phyloP scores from a whole-genome alignment of 2,888 invertebrate species.

The Cenopis cana region DNA sequence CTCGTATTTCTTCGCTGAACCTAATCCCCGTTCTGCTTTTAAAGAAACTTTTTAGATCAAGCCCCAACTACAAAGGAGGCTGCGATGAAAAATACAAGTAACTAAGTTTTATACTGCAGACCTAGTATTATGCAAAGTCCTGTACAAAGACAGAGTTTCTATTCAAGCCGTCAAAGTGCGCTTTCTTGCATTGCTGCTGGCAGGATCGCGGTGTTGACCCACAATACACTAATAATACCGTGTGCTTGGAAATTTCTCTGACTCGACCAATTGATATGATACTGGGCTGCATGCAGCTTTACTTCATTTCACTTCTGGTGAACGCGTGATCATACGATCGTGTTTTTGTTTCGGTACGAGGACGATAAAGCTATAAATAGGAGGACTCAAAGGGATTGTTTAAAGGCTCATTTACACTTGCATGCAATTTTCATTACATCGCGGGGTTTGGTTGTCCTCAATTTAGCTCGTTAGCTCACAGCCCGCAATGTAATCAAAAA shows the following conservation, averaged over 20 bases:
- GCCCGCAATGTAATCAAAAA: no score
- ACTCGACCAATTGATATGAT: not conserved
- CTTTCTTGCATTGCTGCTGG: conserved; percentile 49
- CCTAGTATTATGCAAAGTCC: conserved; percentile 37
- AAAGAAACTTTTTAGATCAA: conserved; percentile 32
- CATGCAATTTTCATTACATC: no score
- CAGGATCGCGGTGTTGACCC: conserved; percentile 60
- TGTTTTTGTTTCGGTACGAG: no score
- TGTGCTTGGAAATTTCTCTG: not conserved
- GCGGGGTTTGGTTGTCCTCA: no score
- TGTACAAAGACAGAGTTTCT: conserved; percentile 35
- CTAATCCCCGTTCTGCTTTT: conserved; percentile 12
- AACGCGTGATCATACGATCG: no score
- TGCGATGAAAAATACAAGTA: conserved; percentile 34
- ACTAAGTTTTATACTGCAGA: conserved; percentile 26
- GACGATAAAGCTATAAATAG: no score
- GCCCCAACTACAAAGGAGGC: conserved; percentile 33
- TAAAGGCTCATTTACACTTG: no score
- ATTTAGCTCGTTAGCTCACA: no score
- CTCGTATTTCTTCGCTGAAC: not conserved
- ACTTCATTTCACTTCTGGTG: no score
- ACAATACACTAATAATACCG: conserved; percentile 56
- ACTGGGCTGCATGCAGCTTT: no score
- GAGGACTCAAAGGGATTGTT: no score
- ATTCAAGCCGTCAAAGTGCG: conserved; percentile 35